Base-by-base conservation (phyloP, 64 coral and sea anemone genomes). In the Platygyra sinensis region DNA sequence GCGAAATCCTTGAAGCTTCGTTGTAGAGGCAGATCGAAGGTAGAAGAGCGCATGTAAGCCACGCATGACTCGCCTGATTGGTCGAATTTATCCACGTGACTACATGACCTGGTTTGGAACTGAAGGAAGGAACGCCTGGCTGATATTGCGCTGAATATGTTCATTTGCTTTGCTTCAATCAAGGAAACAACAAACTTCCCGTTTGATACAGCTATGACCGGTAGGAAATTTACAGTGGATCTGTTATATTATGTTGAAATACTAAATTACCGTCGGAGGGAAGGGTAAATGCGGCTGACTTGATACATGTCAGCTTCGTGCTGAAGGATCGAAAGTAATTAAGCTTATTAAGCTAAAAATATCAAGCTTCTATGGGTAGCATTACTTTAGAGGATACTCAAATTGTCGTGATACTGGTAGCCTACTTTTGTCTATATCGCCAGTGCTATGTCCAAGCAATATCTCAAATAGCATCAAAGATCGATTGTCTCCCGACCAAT, bases 31-130 rank as follows among this genome's bases (percentile, higher is more conserved):
- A 65, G 81, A 52, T 52, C 81, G 52, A 46, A 8, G 81, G 15
- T 85, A 11, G 81, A n/a, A 85, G 33, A 33, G 72, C 81, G 81
- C 81, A 85, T 72, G 80, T 72, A 71, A 71, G 81, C 62, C 81
- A 85, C 81, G 81, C 81, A 85, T 15, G 46, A 67, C 24, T 10
- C 61, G 3, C 38, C 63, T 85, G 81, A 85, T 85, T 85, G 81
- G 81, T 16, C 38, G 64, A 24, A 72, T 28, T 51, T 22, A 3
- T 42, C 5, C 81, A 85, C 38, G 81, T 85, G 81, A 72, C 16
- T 0, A 25, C 4, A 36, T 79, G 20, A 5, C 5, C 42, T 5
- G 46, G 76, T 16, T 20, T 77, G 65, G 65, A 69, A 57, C 15
- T 57, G 54, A 57, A 57, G 54, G 33, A 20, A 15, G 12, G 61